Conservation (phyloP, 1,140 invertebrate species). For the Lordiphosa clarofinis region DNA sequence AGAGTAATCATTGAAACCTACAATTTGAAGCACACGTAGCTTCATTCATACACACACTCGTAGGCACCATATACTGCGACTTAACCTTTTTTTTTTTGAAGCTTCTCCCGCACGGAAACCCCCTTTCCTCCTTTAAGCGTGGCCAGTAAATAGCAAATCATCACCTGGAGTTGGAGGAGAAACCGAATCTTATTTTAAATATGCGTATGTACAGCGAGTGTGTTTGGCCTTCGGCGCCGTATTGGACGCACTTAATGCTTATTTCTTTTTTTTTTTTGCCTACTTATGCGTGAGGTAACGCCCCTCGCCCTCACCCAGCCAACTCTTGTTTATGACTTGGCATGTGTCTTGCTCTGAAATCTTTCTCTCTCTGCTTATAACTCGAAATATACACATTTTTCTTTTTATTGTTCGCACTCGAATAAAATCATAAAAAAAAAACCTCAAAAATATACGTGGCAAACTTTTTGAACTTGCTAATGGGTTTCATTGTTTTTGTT, state of each 20-base stretch:
- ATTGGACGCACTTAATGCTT: slow-evolving; percentile 43
- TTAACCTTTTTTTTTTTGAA: slow-evolving; percentile 37
- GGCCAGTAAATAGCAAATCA: slow-evolving; percentile 59
- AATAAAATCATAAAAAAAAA: slow-evolving; percentile 7
- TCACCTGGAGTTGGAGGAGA: slow-evolving; percentile 44
- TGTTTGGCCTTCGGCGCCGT: slow-evolving; percentile 51
- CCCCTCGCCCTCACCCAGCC: not conserved
- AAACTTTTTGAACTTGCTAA: slow-evolving; percentile 45
- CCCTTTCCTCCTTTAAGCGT: not conserved
- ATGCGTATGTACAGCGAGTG: slow-evolving; percentile 34
- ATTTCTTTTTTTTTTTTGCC: slow-evolving; percentile 24
- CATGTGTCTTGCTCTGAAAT: slow-evolving; percentile 25
- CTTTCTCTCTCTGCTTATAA: slow-evolving; percentile 18
- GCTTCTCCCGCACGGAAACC: slow-evolving; percentile 5
- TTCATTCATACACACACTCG: slow-evolving; percentile 8
- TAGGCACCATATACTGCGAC: slow-evolving; percentile 21
- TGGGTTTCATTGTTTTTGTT: slow-evolving; percentile 37
- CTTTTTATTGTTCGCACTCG: slow-evolving; percentile 30
- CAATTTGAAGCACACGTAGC: slow-evolving; percentile 37
- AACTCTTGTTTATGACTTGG: slow-evolving; percentile 27
- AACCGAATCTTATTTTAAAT: slow-evolving; percentile 37
- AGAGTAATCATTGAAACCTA: slow-evolving; percentile 31
- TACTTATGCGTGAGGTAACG: slow-evolving; percentile 38
- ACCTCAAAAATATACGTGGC: slow-evolving; percentile 7
- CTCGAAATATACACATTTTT: slow-evolving; percentile 3